phyloP scores from a whole-genome alignment of 2,113 vertebrate genomes.

The Axis porcinus region DNA sequence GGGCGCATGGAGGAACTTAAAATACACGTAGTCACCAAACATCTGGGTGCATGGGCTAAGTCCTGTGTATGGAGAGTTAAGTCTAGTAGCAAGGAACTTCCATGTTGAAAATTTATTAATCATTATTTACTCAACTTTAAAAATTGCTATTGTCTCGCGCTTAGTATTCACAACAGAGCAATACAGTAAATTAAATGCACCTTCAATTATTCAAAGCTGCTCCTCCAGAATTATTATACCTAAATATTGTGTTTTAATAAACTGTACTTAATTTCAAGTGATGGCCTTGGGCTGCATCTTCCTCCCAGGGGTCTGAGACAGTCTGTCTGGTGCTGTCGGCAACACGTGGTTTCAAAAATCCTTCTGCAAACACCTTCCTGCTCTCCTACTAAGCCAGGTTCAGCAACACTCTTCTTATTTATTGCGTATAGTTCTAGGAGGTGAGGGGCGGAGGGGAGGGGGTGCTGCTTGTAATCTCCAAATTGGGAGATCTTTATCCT shows the following conservation, averaged over 20 bases:
- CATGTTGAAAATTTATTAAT: background rate
- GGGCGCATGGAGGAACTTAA: background rate
- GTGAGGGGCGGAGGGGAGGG: background rate
- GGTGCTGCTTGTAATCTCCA: background rate
- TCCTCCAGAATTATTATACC: conserved; percentile 43
- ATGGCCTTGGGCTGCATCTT: background rate
- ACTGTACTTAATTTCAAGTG: conserved; percentile 55
- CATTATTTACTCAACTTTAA: conserved; percentile 51
- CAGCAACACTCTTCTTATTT: background rate
- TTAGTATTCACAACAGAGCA: conserved; percentile 45
- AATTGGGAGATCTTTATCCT: background rate
- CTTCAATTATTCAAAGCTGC: conserved; percentile 56
- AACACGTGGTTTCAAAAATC: background rate
- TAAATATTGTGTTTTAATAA: conserved; percentile 67
- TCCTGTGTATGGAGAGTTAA: background rate
- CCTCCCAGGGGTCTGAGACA: conserved; percentile 30
- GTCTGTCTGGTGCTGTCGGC: background rate
- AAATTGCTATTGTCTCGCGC: conserved; percentile 34
- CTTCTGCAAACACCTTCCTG: background rate
- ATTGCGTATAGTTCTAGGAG: background rate
- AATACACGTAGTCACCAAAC: background rate
- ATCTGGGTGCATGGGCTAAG: background rate
- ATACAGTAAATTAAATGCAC: conserved; percentile 45
- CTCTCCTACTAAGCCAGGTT: background rate
- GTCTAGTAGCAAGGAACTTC: background rate